Conservation (phyloP, 2,888 invertebrate species). For the Acronicta alni region DNA sequence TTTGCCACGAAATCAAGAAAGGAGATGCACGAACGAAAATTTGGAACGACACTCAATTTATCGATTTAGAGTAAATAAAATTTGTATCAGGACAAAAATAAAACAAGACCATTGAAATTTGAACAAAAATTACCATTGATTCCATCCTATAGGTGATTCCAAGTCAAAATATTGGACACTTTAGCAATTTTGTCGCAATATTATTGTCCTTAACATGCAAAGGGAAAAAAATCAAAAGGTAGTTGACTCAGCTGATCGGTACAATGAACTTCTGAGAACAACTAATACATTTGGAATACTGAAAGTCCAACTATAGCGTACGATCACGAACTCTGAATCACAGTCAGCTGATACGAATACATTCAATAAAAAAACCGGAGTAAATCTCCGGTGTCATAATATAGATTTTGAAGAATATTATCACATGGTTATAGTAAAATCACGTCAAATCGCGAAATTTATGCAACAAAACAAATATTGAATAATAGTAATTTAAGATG, state of each 20-base stretch:
- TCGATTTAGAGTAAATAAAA: conserved; percentile 55
- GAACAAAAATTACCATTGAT: conserved; percentile 59
- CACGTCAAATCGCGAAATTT: conserved; percentile 46
- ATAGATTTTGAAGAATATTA: conserved; percentile 28
- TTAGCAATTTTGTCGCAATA: conserved; percentile 76
- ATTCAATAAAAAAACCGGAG: conserved; percentile 35
- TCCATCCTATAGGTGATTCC: conserved; percentile 60
- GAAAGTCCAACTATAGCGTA: conserved; percentile 63
- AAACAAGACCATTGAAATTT: conserved; percentile 35
- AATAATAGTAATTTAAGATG: conserved; percentile 68
- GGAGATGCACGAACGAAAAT: conserved; percentile 58
- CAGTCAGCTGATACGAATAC: conserved; percentile 57
- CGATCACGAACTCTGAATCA: conserved; percentile 66
- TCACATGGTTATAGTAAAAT: conserved; percentile 38
- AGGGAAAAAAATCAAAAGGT: conserved; percentile 64
- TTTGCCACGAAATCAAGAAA: conserved; percentile 68
- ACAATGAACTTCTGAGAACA: conserved; percentile 81
- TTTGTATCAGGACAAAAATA: conserved; percentile 39
- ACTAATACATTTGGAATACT: conserved; percentile 67
- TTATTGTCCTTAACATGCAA: conserved; percentile 65
- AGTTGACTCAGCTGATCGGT: conserved; percentile 85
- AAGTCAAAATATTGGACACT: conserved; percentile 70
- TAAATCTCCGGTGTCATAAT: conserved; percentile 30
- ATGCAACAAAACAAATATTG: conserved; percentile 71
- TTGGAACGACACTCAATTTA: conserved; percentile 58